Percentiles rank a stretch among this genome's conserved stretches.
These are phyloP conservation scores for Gobio occitaniae DNA, from an alignment of 2,797 vertebrate genomes.

Conservation along the genomic window DNA sequence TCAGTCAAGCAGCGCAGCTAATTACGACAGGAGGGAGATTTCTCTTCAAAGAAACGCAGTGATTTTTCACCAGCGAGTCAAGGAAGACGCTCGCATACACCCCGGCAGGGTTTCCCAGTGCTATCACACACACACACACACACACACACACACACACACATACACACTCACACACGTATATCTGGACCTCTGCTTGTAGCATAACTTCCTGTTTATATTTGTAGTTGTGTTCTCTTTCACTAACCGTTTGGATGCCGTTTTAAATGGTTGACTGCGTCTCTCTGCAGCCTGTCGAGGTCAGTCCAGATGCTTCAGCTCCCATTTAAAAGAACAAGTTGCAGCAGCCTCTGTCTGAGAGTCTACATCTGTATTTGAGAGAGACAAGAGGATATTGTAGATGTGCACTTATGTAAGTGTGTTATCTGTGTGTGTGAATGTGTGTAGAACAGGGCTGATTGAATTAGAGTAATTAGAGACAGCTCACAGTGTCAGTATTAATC, in stretches of 20 bases:
- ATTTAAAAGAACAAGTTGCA: constrained; percentile 33
- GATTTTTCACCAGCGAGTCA: constrained; percentile 45
- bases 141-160: background rate
- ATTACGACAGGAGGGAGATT: constrained; percentile 68
- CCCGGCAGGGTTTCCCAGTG: background rate
- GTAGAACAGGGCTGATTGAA: constrained; percentile 62
- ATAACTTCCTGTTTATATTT: constrained; percentile 25
- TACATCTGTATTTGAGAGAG: constrained; percentile 51
- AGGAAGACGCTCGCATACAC: background rate
- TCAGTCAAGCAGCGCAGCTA: constrained; percentile 79
- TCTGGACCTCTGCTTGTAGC: background rate
- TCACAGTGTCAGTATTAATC: constrained; percentile 69
- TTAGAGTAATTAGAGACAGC: constrained; percentile 67
- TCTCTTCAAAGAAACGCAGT: constrained; percentile 33
- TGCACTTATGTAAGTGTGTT: constrained; percentile 45
- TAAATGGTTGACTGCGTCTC: background rate
- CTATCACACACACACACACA: background rate
- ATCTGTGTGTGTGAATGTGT: constrained; percentile 55
- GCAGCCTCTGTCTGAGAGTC: constrained; percentile 20
- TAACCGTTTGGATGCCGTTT: background rate
- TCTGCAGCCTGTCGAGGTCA: background rate
- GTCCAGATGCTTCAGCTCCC: background rate
- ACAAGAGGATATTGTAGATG: constrained; percentile 38
- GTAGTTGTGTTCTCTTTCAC: background rate
- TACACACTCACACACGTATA: background rate